A percentile compares a stretch with the other conserved stretches of the same genome.
Conservation (phyloP, 1,140 invertebrate species). For the Brachionus manjavacas region DNA sequence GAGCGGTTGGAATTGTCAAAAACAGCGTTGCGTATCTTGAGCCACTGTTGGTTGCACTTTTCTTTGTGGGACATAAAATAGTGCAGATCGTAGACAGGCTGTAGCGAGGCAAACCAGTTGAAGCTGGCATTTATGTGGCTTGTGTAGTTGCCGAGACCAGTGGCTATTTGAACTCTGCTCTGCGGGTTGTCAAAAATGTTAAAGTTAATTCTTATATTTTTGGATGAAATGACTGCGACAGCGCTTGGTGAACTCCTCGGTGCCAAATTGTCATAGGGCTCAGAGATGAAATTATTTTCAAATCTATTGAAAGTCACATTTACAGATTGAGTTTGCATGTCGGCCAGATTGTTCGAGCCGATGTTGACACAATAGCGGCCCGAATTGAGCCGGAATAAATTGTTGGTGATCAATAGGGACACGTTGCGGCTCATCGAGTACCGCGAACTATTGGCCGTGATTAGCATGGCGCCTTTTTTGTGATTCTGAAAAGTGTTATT, state of each 20-base stretch:
- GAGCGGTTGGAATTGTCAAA: conserved; percentile 36
- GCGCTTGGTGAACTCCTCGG: conserved; percentile 72
- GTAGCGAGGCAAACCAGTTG: conserved; percentile 9
- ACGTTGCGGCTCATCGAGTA: conserved; percentile 54
- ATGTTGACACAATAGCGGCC: conserved; percentile 81
- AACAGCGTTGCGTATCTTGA: not conserved
- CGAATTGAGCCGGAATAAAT: conserved; percentile 78
- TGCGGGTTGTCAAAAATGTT: conserved; percentile 84
- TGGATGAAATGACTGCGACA: conserved; percentile 76
- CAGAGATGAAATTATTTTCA: conserved; percentile 75
- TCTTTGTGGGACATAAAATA: conserved; percentile 28
- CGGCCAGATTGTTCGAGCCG: conserved; percentile 69
- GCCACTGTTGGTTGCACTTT: conserved; percentile 32
- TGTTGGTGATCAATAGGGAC: conserved; percentile 72
- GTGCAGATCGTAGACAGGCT: conserved; percentile 20
- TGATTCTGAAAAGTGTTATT: conserved; percentile 78
- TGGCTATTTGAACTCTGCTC: not conserved
- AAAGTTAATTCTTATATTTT: conserved; percentile 77
- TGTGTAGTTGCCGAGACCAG: not conserved
- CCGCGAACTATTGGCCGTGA: conserved; percentile 64
- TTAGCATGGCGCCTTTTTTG: conserved; percentile 75
- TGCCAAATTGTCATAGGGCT: conserved; percentile 73
- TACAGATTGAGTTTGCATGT: conserved; percentile 72
- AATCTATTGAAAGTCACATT: conserved; percentile 84
- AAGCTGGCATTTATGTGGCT: conserved; percentile 1